Evolutionary conservation across 2,888 invertebrate species (phyloP), one percentile per base, ranked within the genome.

Genomic region (Cenopis cana): DNA sequence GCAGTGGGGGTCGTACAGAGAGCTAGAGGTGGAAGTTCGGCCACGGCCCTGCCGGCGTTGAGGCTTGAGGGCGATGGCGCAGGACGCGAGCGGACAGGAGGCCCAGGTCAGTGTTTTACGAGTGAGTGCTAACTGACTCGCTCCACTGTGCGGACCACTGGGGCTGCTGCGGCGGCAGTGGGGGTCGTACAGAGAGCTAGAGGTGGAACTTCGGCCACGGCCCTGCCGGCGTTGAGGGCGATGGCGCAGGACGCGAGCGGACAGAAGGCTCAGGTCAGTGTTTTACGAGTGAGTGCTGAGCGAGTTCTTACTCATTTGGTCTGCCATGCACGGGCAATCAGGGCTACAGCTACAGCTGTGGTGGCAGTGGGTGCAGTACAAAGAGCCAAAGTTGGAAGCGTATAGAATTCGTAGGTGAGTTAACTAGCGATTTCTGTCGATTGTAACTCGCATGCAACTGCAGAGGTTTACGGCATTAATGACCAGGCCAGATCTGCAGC

Each of bases 1-100:
- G 98, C 99, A 0, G 94, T 99, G n/a, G 99, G 99, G 49, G 98
- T 98, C 79, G 95, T 99, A 59, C 99, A 99, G 92, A 95, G 98
- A 41, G 99, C 99, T 81, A 96, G 99, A 0, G 99, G 99, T 9
- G 98, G 99, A 6, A 98, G 99, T 0, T 98, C 98, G 2, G 99
- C 99, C 83, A 98, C 98, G 2, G 98, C 98, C 85, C 97, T 99
- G 78, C 98, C 98, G 50, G 98, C 99, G 84, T 88, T 99, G 57
- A 2, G 55, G 12, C 9, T 12, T 29, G n/a, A 92, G 99, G 20
- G 99, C 99, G 0, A 91, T 99, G 49, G 98, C 99, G 0, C 99
- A 99, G 89, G 99, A 99, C 86, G 95, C 96, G 68, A 96, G 98
- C 0, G 97, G 98, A 36, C 97, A 98, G 0, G 97, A 98, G 74